Conservation (phyloP, 2,113 vertebrate genomes). For the Herpetotheres cachinnans region DNA sequence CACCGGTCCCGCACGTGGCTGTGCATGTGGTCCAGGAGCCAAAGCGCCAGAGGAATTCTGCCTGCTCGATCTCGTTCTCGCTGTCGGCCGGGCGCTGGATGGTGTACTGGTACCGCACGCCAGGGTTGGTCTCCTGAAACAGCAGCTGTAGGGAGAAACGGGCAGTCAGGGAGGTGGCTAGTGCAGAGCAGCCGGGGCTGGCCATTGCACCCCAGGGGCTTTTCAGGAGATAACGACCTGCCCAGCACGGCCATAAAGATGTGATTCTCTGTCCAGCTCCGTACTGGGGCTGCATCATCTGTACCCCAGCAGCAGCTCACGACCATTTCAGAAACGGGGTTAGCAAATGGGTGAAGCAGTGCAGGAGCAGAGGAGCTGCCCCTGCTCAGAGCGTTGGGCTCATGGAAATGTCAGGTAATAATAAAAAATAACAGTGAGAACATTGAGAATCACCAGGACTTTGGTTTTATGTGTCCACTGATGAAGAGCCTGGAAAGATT, state of each 20-base stretch:
- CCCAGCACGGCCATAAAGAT: accelerated
- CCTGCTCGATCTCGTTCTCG: neutral
- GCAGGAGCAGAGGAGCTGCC: neutral
- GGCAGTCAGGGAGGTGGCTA: accelerated
- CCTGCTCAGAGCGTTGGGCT: neutral
- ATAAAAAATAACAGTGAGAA: neutral
- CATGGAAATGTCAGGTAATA: neutral
- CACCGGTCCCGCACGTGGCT: slow-evolving; percentile 88
- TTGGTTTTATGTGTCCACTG: neutral
- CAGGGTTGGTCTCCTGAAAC: slow-evolving; percentile 92
- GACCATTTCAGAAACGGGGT: accelerated
- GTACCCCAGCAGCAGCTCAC: neutral
- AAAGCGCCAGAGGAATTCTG: slow-evolving; percentile 85
- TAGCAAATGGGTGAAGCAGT: neutral
- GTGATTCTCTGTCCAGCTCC: neutral
- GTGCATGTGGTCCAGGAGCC: slow-evolving; percentile 91
- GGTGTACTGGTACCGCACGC: slow-evolving; percentile 91
- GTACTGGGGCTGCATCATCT: neutral
- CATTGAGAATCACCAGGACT: too few species aligned
- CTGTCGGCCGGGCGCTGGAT: slow-evolving; percentile 72
- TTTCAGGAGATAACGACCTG: neutral
- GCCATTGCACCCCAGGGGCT: neutral
- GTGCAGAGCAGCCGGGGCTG: accelerated
- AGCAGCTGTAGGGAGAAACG: slow-evolving; percentile 77
- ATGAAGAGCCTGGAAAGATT: neutral